Base-by-base conservation (phyloP, 2,888 invertebrate species). In the Empis livida region DNA sequence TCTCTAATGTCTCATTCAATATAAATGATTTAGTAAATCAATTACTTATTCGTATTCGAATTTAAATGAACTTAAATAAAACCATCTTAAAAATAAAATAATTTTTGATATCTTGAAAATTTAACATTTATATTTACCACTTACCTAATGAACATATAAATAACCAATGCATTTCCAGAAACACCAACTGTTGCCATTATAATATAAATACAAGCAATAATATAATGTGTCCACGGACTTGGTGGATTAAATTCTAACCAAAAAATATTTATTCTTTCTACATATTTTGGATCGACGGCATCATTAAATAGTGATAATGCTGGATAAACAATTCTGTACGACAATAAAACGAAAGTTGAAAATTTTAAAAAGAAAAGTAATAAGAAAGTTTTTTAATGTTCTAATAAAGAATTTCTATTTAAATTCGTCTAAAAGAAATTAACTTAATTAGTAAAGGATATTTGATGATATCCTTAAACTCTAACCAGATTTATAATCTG, bases 221-320 rank as follows among this genome's bases (percentile, higher is more conserved):
- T 60, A 59, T 75, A 76, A 62, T 82, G 81, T 42, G 75, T 65
- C 20, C 62, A 57, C 43, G 72, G 70, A 35, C 69, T 63, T 0
- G 82, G 82, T 3, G 84, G 83, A 20, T 75, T 72, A 61, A 79
- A 86, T 55, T 73, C 67, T 53, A 86, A 65, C 86, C 87, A 87
- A 61, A 85, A 82, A 2, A 74, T 70, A 65, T 84, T 82, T 51
- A 86, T 79, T 51, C 57, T 61, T 10, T 59, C 56, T 16, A 65
- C 59, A 50, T 62, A 62, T 30, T 57, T 59, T 30, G 58, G 51
- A 50, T 68, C 67, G 43, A 62, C 61, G 13, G 59, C 53, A 39
- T 64, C 67, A 32, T 57, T 57, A 51, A 61, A 65, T 20, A 51
- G 45, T 2, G 43, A 47, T 40, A 57, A 31, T n/a, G 57, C 56